phyloP scores from a whole-genome alignment of 2,797 vertebrate species.

The Crenichthys baileyi region DNA sequence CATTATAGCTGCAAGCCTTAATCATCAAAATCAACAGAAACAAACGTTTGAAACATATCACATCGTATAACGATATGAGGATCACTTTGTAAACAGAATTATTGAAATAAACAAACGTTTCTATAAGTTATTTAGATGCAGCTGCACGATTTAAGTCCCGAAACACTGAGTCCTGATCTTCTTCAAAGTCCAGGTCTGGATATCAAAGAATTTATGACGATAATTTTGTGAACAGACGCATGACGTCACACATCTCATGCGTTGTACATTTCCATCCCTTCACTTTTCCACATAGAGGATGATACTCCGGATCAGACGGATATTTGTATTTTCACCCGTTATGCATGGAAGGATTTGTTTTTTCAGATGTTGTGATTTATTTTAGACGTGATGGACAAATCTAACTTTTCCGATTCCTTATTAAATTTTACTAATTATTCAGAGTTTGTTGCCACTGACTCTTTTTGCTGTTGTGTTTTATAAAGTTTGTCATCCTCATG shows the following conservation, averaged over 20 bases:
- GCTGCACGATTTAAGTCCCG: neutral
- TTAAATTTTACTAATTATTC: neutral
- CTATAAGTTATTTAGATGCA: neutral
- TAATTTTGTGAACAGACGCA: slow-evolving; percentile 36
- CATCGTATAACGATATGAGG: neutral
- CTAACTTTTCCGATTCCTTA: neutral
- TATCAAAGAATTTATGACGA: slow-evolving; percentile 28
- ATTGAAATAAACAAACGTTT: neutral
- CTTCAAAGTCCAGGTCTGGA: neutral
- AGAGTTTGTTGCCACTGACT: neutral
- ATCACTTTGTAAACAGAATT: neutral
- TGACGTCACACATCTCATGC: slow-evolving; percentile 66
- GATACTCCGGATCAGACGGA: slow-evolving; percentile 46
- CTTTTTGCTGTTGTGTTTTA: slow-evolving; percentile 1
- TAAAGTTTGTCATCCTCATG: neutral
- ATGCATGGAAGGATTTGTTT: slow-evolving; percentile 30
- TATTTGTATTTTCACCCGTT: slow-evolving; percentile 22
- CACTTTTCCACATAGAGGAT: slow-evolving; percentile 32
- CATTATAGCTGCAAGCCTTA: neutral
- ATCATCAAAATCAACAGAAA: neutral
- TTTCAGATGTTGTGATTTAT: slow-evolving; percentile 19
- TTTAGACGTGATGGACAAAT: neutral
- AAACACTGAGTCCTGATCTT: neutral
- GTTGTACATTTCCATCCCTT: slow-evolving; percentile 8
- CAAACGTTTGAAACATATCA: neutral